Percentiles rank a stretch among this genome's conserved stretches.
phyloP scores from a whole-genome alignment of 2,888 invertebrate species.

The Epistrophe grossulariae region DNA sequence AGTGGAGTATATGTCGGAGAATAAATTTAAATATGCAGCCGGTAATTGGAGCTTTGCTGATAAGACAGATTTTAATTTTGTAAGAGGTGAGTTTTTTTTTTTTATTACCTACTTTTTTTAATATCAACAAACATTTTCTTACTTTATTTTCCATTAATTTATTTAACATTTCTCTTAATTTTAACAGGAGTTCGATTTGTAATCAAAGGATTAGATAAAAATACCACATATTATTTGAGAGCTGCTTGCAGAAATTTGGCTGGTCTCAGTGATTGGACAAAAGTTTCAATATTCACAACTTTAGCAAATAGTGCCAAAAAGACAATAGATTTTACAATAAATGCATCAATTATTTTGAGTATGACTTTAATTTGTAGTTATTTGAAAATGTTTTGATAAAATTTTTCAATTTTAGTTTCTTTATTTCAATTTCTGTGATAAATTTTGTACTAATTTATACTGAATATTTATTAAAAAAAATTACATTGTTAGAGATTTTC shows the following conservation, averaged over 20 bases:
- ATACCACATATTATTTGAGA: conserved; percentile 85
- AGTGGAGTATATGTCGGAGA: conserved; percentile 82
- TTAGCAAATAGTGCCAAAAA: conserved; percentile 77
- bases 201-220: conserved; percentile 83
- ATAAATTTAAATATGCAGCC: conserved; percentile 81
- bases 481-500: conserved; percentile 27
- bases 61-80: conserved; percentile 81
- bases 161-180: neutral
- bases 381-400: conserved; percentile 47
- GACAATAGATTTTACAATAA: conserved; percentile 56
- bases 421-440: conserved; percentile 60
- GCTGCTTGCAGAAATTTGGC: conserved; percentile 85
- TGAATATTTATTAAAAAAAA: neutral
- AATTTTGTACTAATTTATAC: conserved; percentile 30
- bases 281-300: conserved; percentile 81
- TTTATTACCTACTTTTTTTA: too few species aligned
- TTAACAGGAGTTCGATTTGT: conserved; percentile 84
- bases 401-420: neutral
- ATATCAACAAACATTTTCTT: too few species aligned
- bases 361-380: conserved; percentile 61
- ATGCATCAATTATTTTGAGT: conserved; percentile 64
- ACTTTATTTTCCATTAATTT: neutral
- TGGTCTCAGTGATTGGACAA: conserved; percentile 84
- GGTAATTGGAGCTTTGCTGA: conserved; percentile 83
- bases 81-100: conserved; percentile 82